Conservation (phyloP, 1,140 invertebrate species). For the Pentalonia nigronervosa region DNA sequence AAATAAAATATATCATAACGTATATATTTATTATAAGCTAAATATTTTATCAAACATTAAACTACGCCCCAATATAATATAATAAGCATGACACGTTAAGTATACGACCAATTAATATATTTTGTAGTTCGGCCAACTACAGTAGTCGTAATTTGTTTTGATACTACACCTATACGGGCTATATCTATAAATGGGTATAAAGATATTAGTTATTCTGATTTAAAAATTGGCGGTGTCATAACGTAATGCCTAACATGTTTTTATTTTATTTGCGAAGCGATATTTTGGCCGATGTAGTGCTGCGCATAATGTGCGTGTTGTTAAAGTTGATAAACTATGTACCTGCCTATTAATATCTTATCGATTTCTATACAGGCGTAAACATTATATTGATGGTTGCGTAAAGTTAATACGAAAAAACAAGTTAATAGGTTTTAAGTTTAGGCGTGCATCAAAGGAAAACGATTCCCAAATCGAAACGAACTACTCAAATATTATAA, state of each 20-base stretch:
- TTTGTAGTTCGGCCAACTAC: not conserved
- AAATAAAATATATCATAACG: not conserved
- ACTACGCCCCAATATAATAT: not conserved
- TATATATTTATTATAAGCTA: too few relatives aligned
- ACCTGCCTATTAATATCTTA: not conserved
- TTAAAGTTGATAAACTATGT: not conserved
- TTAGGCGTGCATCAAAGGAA: not conserved
- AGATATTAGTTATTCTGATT: not conserved
- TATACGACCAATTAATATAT: not conserved
- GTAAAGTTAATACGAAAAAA: not conserved
- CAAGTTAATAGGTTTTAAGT: too few relatives aligned
- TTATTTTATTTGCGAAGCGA: not conserved
- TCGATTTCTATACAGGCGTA: not conserved
- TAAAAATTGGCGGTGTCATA: not conserved
- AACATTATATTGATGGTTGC: not conserved
- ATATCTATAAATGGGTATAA: not conserved
- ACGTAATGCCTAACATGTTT: not conserved
- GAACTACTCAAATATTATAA: not conserved
- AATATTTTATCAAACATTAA: too few relatives aligned
- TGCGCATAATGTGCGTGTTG: not conserved
- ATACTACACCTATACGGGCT: not conserved
- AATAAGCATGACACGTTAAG: not conserved
- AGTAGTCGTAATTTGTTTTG: not conserved
- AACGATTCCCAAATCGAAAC: not conserved
- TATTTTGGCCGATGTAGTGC: not conserved